Conservation (phyloP, 2,113 vertebrate genomes). For the Oryzias woworae region DNA sequence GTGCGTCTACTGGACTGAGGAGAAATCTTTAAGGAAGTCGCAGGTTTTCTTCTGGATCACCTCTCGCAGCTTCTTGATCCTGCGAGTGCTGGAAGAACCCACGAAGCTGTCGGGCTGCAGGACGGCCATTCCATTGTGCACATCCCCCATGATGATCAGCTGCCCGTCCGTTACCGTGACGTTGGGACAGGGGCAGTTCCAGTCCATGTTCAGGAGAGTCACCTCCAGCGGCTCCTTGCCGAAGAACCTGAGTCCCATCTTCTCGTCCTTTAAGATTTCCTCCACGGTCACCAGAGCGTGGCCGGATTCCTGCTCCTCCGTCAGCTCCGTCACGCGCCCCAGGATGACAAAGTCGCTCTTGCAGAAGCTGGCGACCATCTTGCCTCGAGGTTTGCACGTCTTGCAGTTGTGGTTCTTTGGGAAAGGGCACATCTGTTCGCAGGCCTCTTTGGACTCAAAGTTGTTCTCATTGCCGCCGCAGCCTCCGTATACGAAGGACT, state of each 20-base stretch:
- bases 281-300: slow-evolving; percentile 91
- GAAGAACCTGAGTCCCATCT: slow-evolving; percentile 97
- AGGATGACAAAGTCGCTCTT: slow-evolving; percentile 94
- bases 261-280: slow-evolving; percentile 96
- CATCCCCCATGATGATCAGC: slow-evolving; percentile 97
- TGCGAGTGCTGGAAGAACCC: slow-evolving; percentile 82
- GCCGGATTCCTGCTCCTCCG: slow-evolving; percentile 89
- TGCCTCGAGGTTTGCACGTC: slow-evolving; percentile 88
- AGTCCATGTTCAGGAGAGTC: slow-evolving; percentile 93
- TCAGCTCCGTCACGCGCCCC: slow-evolving; percentile 88
- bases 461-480: slow-evolving; percentile 97
- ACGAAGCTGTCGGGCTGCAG: slow-evolving; percentile 95
- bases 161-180: slow-evolving; percentile 84
- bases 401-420: slow-evolving; percentile 89
- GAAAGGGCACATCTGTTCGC: slow-evolving; percentile 93
- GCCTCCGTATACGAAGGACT: slow-evolving; percentile 93
- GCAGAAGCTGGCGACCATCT: slow-evolving; percentile 95
- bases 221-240: slow-evolving; percentile 92
- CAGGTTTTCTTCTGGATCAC: slow-evolving; percentile 94
- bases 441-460: slow-evolving; percentile 92
- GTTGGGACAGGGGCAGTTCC: slow-evolving; percentile 95
- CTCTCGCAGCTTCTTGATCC: slow-evolving; percentile 89
- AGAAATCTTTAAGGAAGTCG: slow-evolving; percentile 90
- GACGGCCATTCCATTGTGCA: slow-evolving; percentile 93
- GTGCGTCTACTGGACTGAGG: slow-evolving; percentile 77